A percentile compares a stretch with the other conserved stretches of the same genome.
Conservation (phyloP, 2,888 invertebrate genomes). For the Troilus luridus region DNA sequence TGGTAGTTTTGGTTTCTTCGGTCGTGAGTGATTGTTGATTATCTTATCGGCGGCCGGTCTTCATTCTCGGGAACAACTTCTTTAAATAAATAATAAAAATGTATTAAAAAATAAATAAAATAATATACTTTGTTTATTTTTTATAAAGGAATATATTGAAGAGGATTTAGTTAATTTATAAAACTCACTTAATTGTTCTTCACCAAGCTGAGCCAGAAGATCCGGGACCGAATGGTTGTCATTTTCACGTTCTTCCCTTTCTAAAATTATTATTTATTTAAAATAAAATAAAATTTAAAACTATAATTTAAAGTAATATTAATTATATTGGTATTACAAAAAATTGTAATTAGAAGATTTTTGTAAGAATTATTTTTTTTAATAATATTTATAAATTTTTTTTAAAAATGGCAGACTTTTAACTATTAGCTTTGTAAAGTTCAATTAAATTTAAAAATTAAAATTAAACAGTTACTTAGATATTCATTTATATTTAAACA, state of each 20-base stretch:
- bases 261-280: constrained; percentile 24
- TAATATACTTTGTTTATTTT: neutral
- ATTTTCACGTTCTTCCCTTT: constrained; percentile 9
- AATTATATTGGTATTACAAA: no score
- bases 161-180: constrained; percentile 9
- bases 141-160: neutral
- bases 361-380: no score
- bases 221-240: constrained; percentile 60
- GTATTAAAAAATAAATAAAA: constrained; percentile 31
- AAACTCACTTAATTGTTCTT: constrained; percentile 51
- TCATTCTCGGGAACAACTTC: constrained; percentile 26
- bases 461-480: no score
- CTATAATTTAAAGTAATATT: no score
- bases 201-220: constrained; percentile 60
- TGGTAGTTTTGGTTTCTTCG: constrained; percentile 42
- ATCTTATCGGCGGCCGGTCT: constrained; percentile 49
- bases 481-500: no score
- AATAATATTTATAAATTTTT: no score
- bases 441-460: no score
- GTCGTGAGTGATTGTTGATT: constrained; percentile 25
- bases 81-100: constrained; percentile 52
- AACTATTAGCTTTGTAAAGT: no score
- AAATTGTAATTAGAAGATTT: no score
- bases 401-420: no score
- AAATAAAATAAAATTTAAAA: constrained; percentile 11